phyloP scores from a whole-genome alignment of 2,113 vertebrate genomes.

The Cairina moschata region DNA sequence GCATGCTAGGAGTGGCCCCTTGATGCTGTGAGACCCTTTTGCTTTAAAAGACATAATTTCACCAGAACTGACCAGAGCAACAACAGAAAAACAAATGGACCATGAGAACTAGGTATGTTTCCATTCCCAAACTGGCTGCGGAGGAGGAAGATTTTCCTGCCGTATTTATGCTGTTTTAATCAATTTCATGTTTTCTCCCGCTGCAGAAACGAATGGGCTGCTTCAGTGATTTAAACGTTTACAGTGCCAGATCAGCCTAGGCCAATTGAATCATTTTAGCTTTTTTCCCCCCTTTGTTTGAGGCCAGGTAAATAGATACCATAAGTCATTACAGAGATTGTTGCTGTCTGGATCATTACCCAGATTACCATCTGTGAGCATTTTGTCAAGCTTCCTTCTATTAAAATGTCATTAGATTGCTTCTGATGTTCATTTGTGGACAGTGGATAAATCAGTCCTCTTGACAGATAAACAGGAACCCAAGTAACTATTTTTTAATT shows the following conservation, averaged over 20 bases:
- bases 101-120: conserved; percentile 52
- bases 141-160: conserved; percentile 37
- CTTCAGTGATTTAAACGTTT: conserved; percentile 53
- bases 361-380: conserved; percentile 59
- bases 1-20: neutral
- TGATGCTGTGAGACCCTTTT: neutral
- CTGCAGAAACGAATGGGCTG: neutral
- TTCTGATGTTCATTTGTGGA: conserved; percentile 60
- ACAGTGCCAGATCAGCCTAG: neutral
- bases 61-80: neutral
- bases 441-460: conserved; percentile 53
- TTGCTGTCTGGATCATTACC: conserved; percentile 65
- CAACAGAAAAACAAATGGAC: neutral
- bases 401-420: conserved; percentile 69
- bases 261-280: neutral
- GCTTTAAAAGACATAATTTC: conserved; percentile 5
- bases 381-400: conserved; percentile 68
- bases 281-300: conserved; percentile 7
- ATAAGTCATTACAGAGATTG: conserved; percentile 65
- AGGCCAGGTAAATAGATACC: conserved; percentile 64
- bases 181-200: conserved; percentile 38
- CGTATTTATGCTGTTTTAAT: conserved; percentile 40
- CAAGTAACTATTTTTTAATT: conserved; percentile 55
- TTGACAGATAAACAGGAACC: conserved; percentile 54
- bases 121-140: conserved; percentile 31